phyloP scores from a whole-genome alignment of 2,113 vertebrate species.

The Melanerpes formicivorus region DNA sequence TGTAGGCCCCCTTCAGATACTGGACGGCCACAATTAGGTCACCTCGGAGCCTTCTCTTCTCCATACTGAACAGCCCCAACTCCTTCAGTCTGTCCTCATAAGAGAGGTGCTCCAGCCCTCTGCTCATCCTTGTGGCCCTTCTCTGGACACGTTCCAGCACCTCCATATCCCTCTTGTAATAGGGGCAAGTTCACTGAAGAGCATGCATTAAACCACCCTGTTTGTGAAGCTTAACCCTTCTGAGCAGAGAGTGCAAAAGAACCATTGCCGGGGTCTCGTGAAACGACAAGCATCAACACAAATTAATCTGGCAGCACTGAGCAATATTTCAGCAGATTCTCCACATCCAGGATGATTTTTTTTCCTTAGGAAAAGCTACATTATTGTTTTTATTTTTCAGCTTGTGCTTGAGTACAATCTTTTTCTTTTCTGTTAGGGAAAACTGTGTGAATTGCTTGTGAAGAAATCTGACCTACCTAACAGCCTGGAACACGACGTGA shows the following conservation, averaged over 20 bases:
- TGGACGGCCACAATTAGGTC: too few species aligned
- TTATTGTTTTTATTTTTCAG: too few species aligned
- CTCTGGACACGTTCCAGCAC: too few species aligned
- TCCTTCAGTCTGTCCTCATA: too few species aligned
- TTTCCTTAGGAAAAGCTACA: neutral
- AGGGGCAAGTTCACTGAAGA: neutral
- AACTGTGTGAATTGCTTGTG: neutral
- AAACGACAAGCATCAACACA: neutral
- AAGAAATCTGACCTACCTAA: neutral
- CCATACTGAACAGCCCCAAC: too few species aligned
- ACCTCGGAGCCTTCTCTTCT: too few species aligned
- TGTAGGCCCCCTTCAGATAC: too few species aligned
- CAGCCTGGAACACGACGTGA: neutral
- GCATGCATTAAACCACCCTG: neutral
- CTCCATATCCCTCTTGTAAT: too few species aligned
- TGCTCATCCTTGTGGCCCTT: too few species aligned
- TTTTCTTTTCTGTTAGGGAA: neutral
- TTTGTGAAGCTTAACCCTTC: neutral
- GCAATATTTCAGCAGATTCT: neutral
- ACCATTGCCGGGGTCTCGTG: neutral
- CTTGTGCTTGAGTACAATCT: neutral
- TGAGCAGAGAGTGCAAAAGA: neutral
- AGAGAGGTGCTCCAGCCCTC: too few species aligned
- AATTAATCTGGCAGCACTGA: neutral
- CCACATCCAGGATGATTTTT: neutral